A percentile compares a stretch with the other conserved stretches of the same genome.
These are phyloP conservation scores for Matsumyia berberina DNA, from an alignment of 2,888 invertebrate genomes.

Conservation along the genomic window DNA sequence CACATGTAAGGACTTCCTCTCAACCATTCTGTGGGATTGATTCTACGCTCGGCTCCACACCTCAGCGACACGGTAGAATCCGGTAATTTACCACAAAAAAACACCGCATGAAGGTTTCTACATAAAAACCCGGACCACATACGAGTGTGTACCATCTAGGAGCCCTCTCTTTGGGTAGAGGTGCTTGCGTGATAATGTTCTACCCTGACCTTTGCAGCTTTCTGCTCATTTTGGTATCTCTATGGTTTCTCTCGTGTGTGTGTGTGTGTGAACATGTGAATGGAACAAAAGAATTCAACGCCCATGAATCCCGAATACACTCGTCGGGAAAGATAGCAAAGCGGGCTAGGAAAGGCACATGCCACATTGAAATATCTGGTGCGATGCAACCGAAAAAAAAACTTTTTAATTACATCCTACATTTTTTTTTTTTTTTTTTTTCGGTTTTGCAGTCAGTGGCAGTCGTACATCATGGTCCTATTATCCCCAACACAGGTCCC, in stretches of 20 bases:
- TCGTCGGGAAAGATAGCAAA: slow-evolving; percentile 32
- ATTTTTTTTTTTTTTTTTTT: slow-evolving; percentile 28
- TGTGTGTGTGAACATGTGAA: background rate
- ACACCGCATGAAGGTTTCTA: slow-evolving; percentile 28
- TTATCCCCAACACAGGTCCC: slow-evolving; percentile 41
- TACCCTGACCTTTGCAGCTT: slow-evolving; percentile 23
- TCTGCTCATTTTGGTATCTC: slow-evolving; percentile 17
- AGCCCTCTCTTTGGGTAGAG: slow-evolving; percentile 2
- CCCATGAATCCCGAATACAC: slow-evolving; percentile 18
- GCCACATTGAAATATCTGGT: slow-evolving; percentile 11
- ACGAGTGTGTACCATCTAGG: background rate
- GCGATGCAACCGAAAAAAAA: background rate
- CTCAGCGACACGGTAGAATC: background rate
- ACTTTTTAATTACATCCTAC: slow-evolving; percentile 57
- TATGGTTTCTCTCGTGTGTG: background rate
- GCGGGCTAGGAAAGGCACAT: slow-evolving; percentile 13
- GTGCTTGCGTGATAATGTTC: slow-evolving; percentile 20
- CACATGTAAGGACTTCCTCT: slow-evolving; percentile 12
- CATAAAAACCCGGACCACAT: slow-evolving; percentile 24
- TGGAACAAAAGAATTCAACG: slow-evolving; percentile 29
- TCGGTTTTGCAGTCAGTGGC: slow-evolving; percentile 10
- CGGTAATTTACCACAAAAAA: slow-evolving; percentile 53
- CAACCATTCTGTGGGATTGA: slow-evolving; percentile 18
- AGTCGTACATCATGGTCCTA: slow-evolving; percentile 38
- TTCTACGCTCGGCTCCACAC: slow-evolving; percentile 12